Percentiles rank a stretch among this genome's conserved stretches.
Evolutionary conservation across 2,797 vertebrate genomes (phyloP).

Genomic region (Lerista edwardsae): DNA sequence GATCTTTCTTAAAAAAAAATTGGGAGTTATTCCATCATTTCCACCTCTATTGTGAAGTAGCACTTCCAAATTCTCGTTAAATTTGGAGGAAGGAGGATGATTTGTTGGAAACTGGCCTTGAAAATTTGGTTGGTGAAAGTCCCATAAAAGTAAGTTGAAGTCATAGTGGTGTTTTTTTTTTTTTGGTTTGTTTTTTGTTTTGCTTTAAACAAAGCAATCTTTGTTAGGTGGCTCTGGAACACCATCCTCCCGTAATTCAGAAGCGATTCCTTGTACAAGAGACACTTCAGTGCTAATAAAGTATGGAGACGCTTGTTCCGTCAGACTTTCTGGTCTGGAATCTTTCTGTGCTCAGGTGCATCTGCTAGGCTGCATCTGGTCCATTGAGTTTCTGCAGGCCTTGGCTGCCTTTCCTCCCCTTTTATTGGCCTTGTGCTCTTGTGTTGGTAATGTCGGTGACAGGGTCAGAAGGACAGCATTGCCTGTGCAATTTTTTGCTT

Average conservation of each 20-base stretch:
- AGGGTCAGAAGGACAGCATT: not conserved
- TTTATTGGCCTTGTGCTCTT: not conserved
- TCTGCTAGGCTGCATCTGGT: not conserved
- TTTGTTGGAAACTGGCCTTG: conserved; percentile 45
- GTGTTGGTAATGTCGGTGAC: not conserved
- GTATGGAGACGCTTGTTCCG: conserved; percentile 36
- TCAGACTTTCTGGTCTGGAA: conserved; percentile 46
- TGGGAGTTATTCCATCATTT: conserved; percentile 43
- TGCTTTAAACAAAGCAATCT: conserved; percentile 50
- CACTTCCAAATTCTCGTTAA: conserved; percentile 35
- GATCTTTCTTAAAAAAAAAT: conserved; percentile 19
- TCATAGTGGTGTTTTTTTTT: conserved; percentile 34
- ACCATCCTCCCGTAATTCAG: conserved; percentile 48
- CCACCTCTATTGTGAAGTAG: conserved; percentile 41
- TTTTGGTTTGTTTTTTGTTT: too few relatives aligned
- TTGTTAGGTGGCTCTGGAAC: conserved; percentile 38
- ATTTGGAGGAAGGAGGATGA: conserved; percentile 17
- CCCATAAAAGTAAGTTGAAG: conserved; percentile 33
- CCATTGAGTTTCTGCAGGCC: not conserved
- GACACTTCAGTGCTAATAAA: conserved; percentile 56
- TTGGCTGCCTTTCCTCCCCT: too few relatives aligned
- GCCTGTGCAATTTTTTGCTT: not conserved
- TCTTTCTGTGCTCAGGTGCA: conserved; percentile 16
- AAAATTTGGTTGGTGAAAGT: conserved; percentile 52
- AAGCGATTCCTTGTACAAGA: conserved; percentile 70